Percentiles rank a stretch among this genome's conserved stretches.
phyloP scores from a whole-genome alignment of 2,797 vertebrate species.

The Threskiornis aethiopicus region DNA sequence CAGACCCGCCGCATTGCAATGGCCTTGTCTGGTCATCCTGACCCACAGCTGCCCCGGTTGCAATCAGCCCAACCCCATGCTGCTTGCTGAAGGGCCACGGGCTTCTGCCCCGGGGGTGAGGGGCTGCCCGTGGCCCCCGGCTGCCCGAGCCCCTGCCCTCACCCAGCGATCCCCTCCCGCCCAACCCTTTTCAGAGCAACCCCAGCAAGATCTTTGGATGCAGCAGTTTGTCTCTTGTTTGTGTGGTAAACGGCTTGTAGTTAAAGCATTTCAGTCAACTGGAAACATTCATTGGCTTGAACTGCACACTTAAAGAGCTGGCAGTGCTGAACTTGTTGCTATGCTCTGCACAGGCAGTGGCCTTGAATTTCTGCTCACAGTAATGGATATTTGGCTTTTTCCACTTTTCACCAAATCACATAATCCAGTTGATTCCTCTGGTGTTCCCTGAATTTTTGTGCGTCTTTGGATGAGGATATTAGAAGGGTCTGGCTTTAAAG shows the following conservation, averaged over 20 bases:
- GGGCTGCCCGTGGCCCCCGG: background rate
- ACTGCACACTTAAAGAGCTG: background rate
- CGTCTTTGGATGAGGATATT: background rate
- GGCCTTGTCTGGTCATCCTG: accelerated
- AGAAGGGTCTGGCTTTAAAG: background rate
- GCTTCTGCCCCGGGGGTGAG: accelerated
- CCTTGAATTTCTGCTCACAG: background rate
- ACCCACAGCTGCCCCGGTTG: background rate
- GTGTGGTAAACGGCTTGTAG: background rate
- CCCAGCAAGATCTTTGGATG: background rate
- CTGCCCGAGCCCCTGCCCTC: background rate
- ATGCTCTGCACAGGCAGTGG: background rate
- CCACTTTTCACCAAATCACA: background rate
- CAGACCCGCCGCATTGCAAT: accelerated
- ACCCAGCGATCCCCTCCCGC: accelerated
- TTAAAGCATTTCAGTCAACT: constrained; percentile 17
- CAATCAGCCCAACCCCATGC: background rate
- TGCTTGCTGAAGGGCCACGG: background rate
- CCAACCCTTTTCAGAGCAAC: background rate
- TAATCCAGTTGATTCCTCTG: background rate
- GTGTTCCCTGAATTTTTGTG: background rate
- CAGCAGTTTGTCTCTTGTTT: background rate
- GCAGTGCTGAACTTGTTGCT: constrained; percentile 21
- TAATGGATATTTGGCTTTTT: background rate
- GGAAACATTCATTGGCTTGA: constrained; percentile 38